Base-by-base conservation (phyloP, 30 jellyfish, hydroid and myxozoan genomes). In the Hydractinia echinata region DNA sequence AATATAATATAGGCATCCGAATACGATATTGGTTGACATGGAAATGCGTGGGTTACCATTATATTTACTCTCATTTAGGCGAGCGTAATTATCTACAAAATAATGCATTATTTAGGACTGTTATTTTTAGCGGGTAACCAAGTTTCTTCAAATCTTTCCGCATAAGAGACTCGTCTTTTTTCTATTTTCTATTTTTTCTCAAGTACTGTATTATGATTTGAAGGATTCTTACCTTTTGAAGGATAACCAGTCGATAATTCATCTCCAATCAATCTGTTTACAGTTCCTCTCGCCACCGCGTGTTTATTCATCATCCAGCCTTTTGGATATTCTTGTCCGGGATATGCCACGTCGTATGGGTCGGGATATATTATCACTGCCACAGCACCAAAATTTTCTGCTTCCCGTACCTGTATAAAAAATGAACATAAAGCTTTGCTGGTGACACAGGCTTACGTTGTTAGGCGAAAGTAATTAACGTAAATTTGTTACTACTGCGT, bases 241-340 rank as follows among this genome's bases (percentile, higher is more conserved):
- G 99, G 99, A 79, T 94, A 94, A 50, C 91, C 99, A 7, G 84
- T 62, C n/a, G 99, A 87, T n/a, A 94, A 81, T 44, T 95, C 95
- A 79, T 94, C 99, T 8, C 99, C 99, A 51, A 82, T 92, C 54
- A 91, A 49, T 15, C 95, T 86, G 51, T 89, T 88, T 18, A 94
- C 89, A 0, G 99, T 94, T 19, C 99, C 99, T 10, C 99, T 84
- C 64, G 88, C 95, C 18, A 88, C 83, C 2, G 91, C 95, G 5
- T 89, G 61, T 60, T 79, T 89, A 0, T 94, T 92, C 77, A 88
- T 79, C 53, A 58, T 91, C 96, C 96, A 94, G 10, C 95, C 94
- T 10, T 94, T 68, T 30, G 99, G 99, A 72, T 94, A 94, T 10
- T 77, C 76, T 5, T 73, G 86, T 0, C 88, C 86, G 39, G 82